Evolutionary conservation across 2,888 invertebrate genomes (phyloP).

Genomic region (Xylota sylvarum): DNA sequence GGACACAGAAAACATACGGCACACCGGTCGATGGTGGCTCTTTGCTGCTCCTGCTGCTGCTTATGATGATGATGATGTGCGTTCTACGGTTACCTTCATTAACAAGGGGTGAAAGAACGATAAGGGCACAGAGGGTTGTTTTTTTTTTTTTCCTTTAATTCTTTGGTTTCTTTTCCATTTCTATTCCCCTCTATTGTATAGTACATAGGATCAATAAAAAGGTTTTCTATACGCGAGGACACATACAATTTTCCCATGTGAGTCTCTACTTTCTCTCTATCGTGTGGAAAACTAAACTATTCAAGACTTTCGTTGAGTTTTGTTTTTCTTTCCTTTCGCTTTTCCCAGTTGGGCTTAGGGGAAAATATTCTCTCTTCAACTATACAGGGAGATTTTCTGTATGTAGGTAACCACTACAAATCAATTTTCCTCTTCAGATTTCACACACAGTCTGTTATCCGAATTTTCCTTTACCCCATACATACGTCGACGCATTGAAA

Average conservation of each 20-base stretch:
- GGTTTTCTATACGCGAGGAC: slow-evolving; percentile 52
- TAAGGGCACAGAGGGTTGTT: slow-evolving; percentile 69
- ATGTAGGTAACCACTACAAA: slow-evolving; percentile 66
- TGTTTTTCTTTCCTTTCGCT: slow-evolving; percentile 62
- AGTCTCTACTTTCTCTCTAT: slow-evolving; percentile 60
- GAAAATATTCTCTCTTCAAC: slow-evolving; percentile 56
- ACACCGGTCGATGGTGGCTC: slow-evolving; percentile 62
- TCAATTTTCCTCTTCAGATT: slow-evolving; percentile 60
- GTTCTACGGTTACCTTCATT: slow-evolving; percentile 67
- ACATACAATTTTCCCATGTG: slow-evolving; percentile 55
- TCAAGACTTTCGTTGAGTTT: slow-evolving; percentile 74
- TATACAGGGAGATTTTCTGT: slow-evolving; percentile 44
- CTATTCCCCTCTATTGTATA: slow-evolving; percentile 54
- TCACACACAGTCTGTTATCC: slow-evolving; percentile 53
- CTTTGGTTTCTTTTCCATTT: slow-evolving; percentile 32
- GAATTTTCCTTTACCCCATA: slow-evolving; percentile 55
- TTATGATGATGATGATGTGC: slow-evolving; percentile 65
- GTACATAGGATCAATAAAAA: slow-evolving; percentile 69
- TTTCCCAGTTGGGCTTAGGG: slow-evolving; percentile 45
- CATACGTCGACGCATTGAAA: slow-evolving; percentile 52
- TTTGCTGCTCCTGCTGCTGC: background rate
- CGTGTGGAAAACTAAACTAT: slow-evolving; percentile 66
- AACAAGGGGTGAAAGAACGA: slow-evolving; percentile 76
- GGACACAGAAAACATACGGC: slow-evolving; percentile 68
- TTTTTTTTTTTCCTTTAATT: slow-evolving; percentile 35